Percentiles rank a stretch among this genome's conserved stretches.
phyloP scores from a whole-genome alignment of 2,113 vertebrate species.

The Tragulus kanchil region DNA sequence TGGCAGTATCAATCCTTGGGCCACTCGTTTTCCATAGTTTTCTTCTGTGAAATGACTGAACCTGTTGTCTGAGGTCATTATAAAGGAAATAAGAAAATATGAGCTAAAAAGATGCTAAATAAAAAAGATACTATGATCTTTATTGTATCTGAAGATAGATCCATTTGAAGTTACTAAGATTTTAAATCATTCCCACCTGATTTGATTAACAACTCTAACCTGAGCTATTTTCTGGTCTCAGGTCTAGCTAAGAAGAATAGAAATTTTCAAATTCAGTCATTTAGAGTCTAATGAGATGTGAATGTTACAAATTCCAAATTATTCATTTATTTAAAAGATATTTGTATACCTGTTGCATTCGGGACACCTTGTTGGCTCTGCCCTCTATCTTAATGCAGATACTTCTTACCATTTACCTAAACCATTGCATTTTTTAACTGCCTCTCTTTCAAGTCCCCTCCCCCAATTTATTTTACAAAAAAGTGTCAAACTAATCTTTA shows the following conservation, averaged over 20 bases:
- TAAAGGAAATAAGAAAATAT: not conserved
- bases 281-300: not conserved
- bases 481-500: conserved; percentile 3
- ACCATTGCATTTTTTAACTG: conserved; percentile 1
- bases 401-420: not conserved
- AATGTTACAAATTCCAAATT: conserved; percentile 10
- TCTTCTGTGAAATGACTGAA: conserved; percentile 50
- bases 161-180: not conserved
- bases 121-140: conserved; percentile 28
- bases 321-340: conserved; percentile 14
- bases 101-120: conserved; percentile 6
- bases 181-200: conserved; percentile 31
- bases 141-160: not conserved
- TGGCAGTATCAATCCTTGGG: not conserved
- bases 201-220: conserved; percentile 3
- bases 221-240: conserved; percentile 49
- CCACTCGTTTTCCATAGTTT: conserved; percentile 8
- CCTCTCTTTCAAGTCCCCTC: not conserved
- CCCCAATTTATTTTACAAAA: not conserved
- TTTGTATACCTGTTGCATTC: not conserved
- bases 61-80: not conserved
- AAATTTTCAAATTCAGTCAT: not conserved
- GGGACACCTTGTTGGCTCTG: not conserved
- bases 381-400: conserved; percentile 1
- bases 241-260: conserved; percentile 43